phyloP scores from a whole-genome alignment of 2,797 vertebrate genomes.

The Brotula barbata region DNA sequence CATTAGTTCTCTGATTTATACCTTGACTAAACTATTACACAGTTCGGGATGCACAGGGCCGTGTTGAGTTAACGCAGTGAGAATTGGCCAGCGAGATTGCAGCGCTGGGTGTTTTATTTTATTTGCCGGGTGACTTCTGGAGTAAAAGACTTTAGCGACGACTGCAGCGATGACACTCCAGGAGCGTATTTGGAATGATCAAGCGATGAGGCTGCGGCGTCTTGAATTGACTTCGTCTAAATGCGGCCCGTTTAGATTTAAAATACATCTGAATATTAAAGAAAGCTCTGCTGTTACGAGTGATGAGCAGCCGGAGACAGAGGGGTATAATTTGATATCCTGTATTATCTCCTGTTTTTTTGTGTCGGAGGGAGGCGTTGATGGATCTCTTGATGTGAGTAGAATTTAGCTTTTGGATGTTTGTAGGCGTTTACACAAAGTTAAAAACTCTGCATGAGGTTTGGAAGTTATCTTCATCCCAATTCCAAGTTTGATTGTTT shows the following conservation, averaged over 20 bases:
- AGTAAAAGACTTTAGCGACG: slow-evolving; percentile 31
- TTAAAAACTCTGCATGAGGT: slow-evolving; percentile 21
- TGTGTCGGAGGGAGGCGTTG: slow-evolving; percentile 5
- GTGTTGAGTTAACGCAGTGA: slow-evolving; percentile 23
- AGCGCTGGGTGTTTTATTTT: slow-evolving; percentile 8
- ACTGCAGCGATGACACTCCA: slow-evolving; percentile 25
- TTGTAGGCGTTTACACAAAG: slow-evolving; percentile 30
- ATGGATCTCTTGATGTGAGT: slow-evolving; percentile 19
- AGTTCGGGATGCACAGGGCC: slow-evolving; percentile 8
- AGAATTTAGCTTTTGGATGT: slow-evolving; percentile 19
- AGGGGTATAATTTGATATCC: background rate
- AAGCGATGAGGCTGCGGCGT: slow-evolving; percentile 6
- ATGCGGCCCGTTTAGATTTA: slow-evolving; percentile 28
- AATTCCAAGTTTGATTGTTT: slow-evolving; percentile 32
- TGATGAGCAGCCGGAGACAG: slow-evolving; percentile 33
- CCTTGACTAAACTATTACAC: slow-evolving; percentile 7
- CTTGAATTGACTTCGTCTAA: slow-evolving; percentile 14
- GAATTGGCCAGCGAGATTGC: slow-evolving; percentile 11
- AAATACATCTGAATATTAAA: slow-evolving; percentile 16
- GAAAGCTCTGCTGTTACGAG: slow-evolving; percentile 15
- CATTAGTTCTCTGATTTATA: slow-evolving; percentile 15
- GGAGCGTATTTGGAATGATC: slow-evolving; percentile 2
- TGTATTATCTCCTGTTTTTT: slow-evolving; percentile 19
- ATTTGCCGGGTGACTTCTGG: slow-evolving; percentile 24
- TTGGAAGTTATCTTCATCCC: slow-evolving; percentile 24